A percentile compares a stretch with the other conserved stretches of the same genome.
These are phyloP conservation scores for Rhynchomys soricoides DNA, from an alignment of 2,113 vertebrate genomes.

Conservation along the genomic window DNA sequence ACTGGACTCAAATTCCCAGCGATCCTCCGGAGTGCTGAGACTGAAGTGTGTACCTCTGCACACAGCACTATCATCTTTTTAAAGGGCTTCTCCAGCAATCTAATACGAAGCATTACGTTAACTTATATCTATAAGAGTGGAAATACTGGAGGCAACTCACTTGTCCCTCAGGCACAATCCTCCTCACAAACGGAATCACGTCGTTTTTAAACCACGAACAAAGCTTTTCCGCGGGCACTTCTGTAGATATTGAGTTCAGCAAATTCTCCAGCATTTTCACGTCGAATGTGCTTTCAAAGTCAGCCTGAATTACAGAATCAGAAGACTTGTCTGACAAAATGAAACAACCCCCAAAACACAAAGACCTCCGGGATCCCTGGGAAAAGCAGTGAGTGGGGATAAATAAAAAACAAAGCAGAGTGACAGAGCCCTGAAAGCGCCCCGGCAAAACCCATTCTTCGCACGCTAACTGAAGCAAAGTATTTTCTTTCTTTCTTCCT, in stretches of 20 bases:
- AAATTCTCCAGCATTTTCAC: slow-evolving; percentile 89
- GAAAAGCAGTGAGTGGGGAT: background rate
- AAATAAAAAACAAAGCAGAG: background rate
- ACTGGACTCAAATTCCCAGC: background rate
- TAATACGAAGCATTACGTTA: background rate
- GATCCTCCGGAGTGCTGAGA: background rate
- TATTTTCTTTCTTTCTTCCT: too few relatives aligned
- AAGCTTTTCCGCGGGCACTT: slow-evolving; percentile 88
- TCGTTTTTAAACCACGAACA: slow-evolving; percentile 93
- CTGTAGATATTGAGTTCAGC: slow-evolving; percentile 88
- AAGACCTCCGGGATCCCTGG: background rate
- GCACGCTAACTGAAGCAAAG: background rate
- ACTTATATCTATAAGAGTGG: background rate
- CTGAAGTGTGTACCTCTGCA: too few relatives aligned
- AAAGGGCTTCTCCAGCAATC: background rate
- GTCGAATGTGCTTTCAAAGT: slow-evolving; percentile 90
- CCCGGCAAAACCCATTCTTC: background rate
- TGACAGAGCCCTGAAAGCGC: background rate
- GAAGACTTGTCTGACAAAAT: slow-evolving; percentile 2
- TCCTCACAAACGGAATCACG: slow-evolving; percentile 93
- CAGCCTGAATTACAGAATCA: slow-evolving; percentile 86
- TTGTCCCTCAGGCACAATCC: slow-evolving; percentile 90
- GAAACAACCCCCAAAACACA: background rate
- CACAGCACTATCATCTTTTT: background rate
- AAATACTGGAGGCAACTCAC: slow-evolving; percentile 79